phyloP scores from a whole-genome alignment of 1,140 invertebrate species.

The Microplitis demolitor region DNA sequence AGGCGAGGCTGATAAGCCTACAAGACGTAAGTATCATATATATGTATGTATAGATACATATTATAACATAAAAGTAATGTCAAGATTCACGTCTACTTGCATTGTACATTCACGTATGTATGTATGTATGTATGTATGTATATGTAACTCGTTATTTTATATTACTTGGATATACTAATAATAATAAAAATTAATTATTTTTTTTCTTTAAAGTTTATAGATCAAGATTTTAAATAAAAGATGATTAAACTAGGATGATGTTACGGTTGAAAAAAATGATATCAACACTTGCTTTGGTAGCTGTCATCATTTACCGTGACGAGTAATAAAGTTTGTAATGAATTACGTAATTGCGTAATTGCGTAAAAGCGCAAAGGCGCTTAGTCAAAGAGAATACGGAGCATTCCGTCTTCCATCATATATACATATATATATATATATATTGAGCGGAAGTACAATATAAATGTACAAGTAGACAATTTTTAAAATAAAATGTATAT shows the following conservation, averaged over 20 bases:
- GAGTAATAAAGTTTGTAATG: neutral
- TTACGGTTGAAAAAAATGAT: constrained; percentile 21
- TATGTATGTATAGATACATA: no score
- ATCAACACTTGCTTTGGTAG: constrained; percentile 28
- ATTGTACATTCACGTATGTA: no score
- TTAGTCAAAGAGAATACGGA: neutral
- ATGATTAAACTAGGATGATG: neutral
- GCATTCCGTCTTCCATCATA: no score
- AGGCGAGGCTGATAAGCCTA: no score
- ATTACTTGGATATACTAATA: no score
- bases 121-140: no score
- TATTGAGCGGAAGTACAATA: constrained; percentile 30
- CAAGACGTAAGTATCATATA: no score
- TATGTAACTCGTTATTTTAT: no score
- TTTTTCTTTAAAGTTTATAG: no score
- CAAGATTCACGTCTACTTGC: no score
- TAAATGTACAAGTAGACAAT: constrained; percentile 9
- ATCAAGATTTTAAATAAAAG: neutral
- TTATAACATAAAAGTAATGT: no score
- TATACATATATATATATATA: neutral
- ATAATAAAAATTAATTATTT: no score
- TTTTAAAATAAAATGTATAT: neutral
- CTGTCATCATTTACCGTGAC: constrained; percentile 42
- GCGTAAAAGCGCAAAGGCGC: neutral
- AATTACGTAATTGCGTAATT: constrained; percentile 46